Conservation (phyloP, 2,113 vertebrate genomes). For the Okapia johnstoni region DNA sequence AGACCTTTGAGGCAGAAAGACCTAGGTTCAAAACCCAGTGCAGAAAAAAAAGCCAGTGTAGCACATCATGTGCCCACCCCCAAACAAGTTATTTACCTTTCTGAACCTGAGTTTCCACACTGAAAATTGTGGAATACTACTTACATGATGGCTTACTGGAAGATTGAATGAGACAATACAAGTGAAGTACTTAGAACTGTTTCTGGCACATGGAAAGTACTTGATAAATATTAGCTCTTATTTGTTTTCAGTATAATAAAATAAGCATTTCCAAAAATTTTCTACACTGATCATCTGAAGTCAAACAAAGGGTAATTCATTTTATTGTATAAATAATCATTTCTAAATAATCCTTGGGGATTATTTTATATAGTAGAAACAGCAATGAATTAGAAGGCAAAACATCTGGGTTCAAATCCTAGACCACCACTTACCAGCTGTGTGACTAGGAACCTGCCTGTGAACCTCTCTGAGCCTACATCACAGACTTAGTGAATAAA, state of each 20-base stretch:
- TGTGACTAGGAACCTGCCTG: background rate
- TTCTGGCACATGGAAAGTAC: background rate
- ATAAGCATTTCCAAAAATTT: background rate
- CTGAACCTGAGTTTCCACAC: background rate
- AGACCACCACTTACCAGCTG: background rate
- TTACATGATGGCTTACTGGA: background rate
- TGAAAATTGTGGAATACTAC: background rate
- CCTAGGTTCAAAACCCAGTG: background rate
- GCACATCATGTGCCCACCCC: background rate
- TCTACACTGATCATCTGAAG: background rate
- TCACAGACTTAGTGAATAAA: background rate
- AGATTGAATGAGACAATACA: background rate
- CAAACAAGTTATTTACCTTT: background rate
- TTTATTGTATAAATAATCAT: background rate
- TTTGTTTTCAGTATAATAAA: background rate
- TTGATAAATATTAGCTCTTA: background rate
- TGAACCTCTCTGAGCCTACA: background rate
- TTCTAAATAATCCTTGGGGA: background rate
- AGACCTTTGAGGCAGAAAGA: background rate
- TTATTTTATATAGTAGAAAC: background rate
- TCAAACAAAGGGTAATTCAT: background rate
- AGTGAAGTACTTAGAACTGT: background rate
- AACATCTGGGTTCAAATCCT: background rate
- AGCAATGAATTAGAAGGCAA: background rate
- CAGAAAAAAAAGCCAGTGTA: background rate